phyloP scores from a whole-genome alignment of 2,113 vertebrate genomes.

The Mus spicilegus region DNA sequence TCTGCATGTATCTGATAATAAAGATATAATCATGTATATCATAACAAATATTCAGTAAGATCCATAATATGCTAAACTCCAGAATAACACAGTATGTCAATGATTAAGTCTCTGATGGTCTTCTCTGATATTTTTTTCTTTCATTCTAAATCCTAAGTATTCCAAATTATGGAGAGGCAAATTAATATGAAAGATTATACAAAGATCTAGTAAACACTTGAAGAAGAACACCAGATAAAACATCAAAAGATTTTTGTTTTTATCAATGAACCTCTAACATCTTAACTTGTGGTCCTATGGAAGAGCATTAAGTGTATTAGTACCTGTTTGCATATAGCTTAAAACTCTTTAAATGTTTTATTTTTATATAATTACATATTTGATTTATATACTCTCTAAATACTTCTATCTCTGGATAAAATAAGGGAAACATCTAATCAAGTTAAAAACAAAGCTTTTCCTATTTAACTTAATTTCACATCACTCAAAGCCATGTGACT shows the following conservation, averaged over 20 bases:
- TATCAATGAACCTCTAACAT: not conserved
- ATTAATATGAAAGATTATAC: not conserved
- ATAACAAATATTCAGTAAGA: not conserved
- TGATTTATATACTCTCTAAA: not conserved
- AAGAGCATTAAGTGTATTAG: constrained; percentile 13
- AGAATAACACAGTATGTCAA: not conserved
- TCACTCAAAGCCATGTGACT: not conserved
- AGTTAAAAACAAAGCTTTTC: constrained; percentile 1
- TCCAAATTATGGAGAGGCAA: not conserved
- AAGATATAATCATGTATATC: not conserved
- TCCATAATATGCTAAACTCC: not conserved
- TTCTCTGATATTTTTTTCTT: constrained; percentile 18
- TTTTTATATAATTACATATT: not conserved
- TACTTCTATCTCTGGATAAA: constrained; percentile 4
- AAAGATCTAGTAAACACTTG: constrained; percentile 11
- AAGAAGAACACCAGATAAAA: not conserved
- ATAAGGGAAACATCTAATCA: not conserved
- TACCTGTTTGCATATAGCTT: not conserved
- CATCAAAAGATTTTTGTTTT: not conserved
- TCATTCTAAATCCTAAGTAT: constrained; percentile 11
- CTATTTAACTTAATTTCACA: not conserved
- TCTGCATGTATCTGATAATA: not conserved
- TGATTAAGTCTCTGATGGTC: not conserved
- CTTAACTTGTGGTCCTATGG: not conserved
- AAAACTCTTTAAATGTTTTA: constrained; percentile 12